These are phyloP conservation scores for Temnopleurus reevesii DNA, from an alignment of 53 echinoderm and acorn worm genomes.

Conservation along the genomic window DNA sequence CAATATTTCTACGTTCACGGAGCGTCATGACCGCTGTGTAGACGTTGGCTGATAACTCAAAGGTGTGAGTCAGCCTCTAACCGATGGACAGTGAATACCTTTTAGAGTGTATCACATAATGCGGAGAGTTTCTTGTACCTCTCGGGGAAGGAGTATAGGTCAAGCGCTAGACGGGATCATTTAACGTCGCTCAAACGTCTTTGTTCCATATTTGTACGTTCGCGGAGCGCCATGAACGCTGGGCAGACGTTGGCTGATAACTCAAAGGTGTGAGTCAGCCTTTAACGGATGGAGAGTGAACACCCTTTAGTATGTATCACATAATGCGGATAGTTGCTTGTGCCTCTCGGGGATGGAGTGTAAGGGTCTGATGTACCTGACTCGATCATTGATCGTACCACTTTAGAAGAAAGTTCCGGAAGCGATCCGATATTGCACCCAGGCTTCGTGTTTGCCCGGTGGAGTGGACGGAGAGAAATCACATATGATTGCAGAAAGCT, in stretches of 20 bases:
- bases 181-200: too few relatives aligned
- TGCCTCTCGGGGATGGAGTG: neutral
- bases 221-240: too few relatives aligned
- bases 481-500: neutral
- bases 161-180: neutral
- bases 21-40: too few relatives aligned
- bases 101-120: neutral
- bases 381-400: constrained; percentile 11
- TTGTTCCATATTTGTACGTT: too few relatives aligned
- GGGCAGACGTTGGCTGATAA: too few relatives aligned
- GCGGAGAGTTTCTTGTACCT: neutral
- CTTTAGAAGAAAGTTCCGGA: constrained; percentile 27
- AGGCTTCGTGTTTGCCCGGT: constrained; percentile 6
- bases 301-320: neutral
- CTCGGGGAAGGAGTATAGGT: neutral
- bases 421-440: constrained; percentile 1
- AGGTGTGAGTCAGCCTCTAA: neutral
- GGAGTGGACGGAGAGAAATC: constrained; percentile 23
- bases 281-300: neutral
- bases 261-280: neutral
- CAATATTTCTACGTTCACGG: too few relatives aligned
- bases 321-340: neutral
- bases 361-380: neutral
- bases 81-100: constrained; percentile 3
- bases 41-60: too few relatives aligned